Conservation (phyloP, 2,888 invertebrate species). For the Synergus japonicus region DNA sequence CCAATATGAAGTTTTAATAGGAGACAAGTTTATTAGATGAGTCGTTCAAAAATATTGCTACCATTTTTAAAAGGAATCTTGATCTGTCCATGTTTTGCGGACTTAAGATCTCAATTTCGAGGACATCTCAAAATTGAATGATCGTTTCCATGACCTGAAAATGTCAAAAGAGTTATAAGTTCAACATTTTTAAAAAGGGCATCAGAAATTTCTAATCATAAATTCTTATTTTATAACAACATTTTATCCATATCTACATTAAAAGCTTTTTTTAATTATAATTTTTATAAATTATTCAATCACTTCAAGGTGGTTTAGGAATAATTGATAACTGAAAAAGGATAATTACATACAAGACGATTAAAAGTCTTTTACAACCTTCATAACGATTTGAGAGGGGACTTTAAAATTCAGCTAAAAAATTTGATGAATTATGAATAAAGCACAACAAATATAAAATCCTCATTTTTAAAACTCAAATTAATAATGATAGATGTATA, state of each 20-base stretch:
- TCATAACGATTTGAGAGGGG: too few relatives aligned
- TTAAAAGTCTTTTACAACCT: too few relatives aligned
- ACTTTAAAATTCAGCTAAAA: not conserved
- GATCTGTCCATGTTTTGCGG: conserved; percentile 25
- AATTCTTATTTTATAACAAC: not conserved
- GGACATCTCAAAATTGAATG: conserved; percentile 24
- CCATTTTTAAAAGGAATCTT: conserved; percentile 28
- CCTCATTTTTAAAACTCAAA: too few relatives aligned
- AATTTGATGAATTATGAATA: not conserved
- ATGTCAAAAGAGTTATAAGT: conserved; percentile 19
- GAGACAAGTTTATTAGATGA: not conserved
- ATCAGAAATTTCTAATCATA: not conserved
- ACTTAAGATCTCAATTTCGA: conserved; percentile 29
- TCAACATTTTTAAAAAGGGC: not conserved
- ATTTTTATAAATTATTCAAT: too few relatives aligned
- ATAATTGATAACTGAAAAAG: not conserved
- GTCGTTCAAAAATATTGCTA: conserved; percentile 15
- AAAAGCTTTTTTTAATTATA: not conserved
- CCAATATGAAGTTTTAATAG: not conserved
- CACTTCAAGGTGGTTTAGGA: too few relatives aligned
- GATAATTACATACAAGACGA: not conserved
- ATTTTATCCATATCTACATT: not conserved
- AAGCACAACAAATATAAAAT: not conserved
- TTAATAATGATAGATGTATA: too few relatives aligned
- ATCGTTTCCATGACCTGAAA: conserved; percentile 25